Evolutionary conservation across 2,888 invertebrate genomes (phyloP).

Genomic region (Holacanthella duospinosa): DNA sequence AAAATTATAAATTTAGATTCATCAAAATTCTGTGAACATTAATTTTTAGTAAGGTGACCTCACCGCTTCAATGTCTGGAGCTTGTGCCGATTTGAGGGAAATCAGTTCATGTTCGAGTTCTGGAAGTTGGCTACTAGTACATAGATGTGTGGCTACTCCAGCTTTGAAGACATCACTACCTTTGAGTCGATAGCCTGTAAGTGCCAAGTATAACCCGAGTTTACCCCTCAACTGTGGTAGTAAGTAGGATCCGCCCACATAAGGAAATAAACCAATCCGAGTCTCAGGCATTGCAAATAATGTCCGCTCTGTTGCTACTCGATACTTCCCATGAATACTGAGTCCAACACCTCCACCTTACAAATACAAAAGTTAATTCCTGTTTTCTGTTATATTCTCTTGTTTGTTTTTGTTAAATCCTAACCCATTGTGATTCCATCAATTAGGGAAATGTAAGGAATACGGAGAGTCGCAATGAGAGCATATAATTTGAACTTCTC

Average conservation of each 20-base stretch:
- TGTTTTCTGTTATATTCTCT: too few species aligned
- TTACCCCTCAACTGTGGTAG: constrained; percentile 73
- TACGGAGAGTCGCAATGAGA: constrained; percentile 72
- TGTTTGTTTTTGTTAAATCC: too few species aligned
- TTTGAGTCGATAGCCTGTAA: constrained; percentile 68
- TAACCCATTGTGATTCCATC: constrained; percentile 87
- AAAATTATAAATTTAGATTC: not conserved
- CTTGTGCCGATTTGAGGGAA: constrained; percentile 42
- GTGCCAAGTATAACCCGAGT: constrained; percentile 76
- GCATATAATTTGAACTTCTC: constrained; percentile 78
- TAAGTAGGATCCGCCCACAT: constrained; percentile 91
- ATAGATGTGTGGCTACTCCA: constrained; percentile 87
- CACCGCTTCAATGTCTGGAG: constrained; percentile 41
- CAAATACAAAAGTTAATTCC: not conserved
- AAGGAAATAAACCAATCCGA: constrained; percentile 91
- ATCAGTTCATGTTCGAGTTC: constrained; percentile 54
- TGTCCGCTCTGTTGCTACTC: constrained; percentile 89
- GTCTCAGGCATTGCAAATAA: constrained; percentile 98
- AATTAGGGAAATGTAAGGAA: constrained; percentile 85
- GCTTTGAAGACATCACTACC: constrained; percentile 72
- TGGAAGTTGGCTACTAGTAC: constrained; percentile 53
- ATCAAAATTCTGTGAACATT: not conserved
- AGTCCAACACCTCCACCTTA: constrained; percentile 63
- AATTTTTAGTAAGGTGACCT: constrained; percentile 13
- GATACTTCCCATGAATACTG: constrained; percentile 84